These are phyloP conservation scores for Petrocephalus microphthalmus DNA, from an alignment of 2,113 vertebrate species.

Conservation along the genomic window DNA sequence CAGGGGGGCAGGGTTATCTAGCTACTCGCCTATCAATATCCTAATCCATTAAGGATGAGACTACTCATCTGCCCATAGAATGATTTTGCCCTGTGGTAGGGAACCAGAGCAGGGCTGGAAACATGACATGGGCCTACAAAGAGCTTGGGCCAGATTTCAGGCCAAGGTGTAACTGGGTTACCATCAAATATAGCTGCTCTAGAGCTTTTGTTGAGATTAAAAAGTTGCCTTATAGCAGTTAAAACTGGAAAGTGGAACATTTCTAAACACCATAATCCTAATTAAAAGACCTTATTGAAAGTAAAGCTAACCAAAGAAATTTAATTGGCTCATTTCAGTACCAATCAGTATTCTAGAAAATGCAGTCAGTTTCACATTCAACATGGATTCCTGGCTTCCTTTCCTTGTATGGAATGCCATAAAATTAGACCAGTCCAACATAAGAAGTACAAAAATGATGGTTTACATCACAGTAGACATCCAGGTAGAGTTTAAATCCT, in stretches of 20 bases:
- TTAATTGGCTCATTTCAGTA: background rate
- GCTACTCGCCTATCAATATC: background rate
- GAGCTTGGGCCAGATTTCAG: background rate
- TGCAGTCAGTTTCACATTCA: background rate
- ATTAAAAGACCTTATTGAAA: background rate
- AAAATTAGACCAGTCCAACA: too few relatives aligned
- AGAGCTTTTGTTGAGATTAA: background rate
- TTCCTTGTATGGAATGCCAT: too few relatives aligned
- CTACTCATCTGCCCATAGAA: background rate
- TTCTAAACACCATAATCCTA: background rate
- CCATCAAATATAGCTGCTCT: background rate
- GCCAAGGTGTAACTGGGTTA: background rate
- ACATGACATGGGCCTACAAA: background rate
- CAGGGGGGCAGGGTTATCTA: background rate
- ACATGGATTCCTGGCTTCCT: background rate
- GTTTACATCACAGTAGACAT: background rate
- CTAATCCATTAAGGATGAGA: background rate
- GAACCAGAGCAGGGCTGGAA: background rate
- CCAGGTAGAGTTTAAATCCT: background rate
- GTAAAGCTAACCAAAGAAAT: background rate
- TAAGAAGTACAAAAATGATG: background rate
- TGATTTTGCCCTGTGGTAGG: background rate
- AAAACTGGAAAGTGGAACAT: background rate
- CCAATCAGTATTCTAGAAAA: constrained; percentile 1
- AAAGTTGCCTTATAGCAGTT: background rate